These are phyloP conservation scores for Silurus meridionalis DNA, from an alignment of 2,113 vertebrate species.

Conservation along the genomic window DNA sequence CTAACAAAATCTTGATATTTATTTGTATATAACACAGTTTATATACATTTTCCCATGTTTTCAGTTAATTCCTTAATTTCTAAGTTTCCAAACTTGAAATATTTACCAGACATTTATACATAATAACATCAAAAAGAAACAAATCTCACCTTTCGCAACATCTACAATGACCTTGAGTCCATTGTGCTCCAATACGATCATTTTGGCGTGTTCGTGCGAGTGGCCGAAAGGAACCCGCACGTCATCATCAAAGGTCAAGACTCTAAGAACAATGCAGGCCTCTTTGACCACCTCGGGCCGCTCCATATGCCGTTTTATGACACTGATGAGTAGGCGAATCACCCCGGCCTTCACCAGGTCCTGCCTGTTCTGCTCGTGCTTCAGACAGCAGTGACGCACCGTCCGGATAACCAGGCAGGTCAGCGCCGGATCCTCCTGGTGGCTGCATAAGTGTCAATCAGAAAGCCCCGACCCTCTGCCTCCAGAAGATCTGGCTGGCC, in stretches of 20 bases:
- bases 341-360: slow-evolving; percentile 78
- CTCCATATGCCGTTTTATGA: slow-evolving; percentile 66
- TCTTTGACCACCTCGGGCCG: slow-evolving; percentile 73
- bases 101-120: too few species aligned
- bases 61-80: too few species aligned
- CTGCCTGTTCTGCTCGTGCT: slow-evolving; percentile 91
- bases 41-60: too few species aligned
- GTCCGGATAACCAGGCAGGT: slow-evolving; percentile 66
- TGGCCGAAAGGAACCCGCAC: slow-evolving; percentile 87
- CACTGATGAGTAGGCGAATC: slow-evolving; percentile 72
- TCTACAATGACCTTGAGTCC: slow-evolving; percentile 86
- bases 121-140: too few species aligned
- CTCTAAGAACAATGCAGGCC: slow-evolving; percentile 76
- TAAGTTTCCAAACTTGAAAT: too few species aligned
- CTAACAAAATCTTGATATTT: too few species aligned
- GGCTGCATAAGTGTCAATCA: slow-evolving; percentile 71
- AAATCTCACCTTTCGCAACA: slow-evolving; percentile 82
- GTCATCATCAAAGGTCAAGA: slow-evolving; percentile 93
- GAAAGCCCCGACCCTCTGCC: slow-evolving; percentile 70
- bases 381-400: slow-evolving; percentile 81
- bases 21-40: too few species aligned
- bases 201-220: slow-evolving; percentile 89
- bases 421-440: slow-evolving; percentile 53
- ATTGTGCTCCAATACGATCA: slow-evolving; percentile 85
- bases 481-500: slow-evolving; percentile 93